Base-by-base conservation (phyloP, 2,113 vertebrate species). In the Solea solea region DNA sequence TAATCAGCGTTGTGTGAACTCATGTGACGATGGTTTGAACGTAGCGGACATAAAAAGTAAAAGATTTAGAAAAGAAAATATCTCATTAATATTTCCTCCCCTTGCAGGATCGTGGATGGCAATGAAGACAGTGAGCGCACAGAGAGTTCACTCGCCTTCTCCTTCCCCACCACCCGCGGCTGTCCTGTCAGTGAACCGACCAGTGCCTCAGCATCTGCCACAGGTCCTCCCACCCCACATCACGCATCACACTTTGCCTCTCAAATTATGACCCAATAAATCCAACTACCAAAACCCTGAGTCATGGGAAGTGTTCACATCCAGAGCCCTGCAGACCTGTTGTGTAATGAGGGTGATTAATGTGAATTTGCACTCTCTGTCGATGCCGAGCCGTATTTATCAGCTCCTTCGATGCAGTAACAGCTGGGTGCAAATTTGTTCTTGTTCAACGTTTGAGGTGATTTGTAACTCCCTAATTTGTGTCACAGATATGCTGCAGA, bases 81-180 rank as follows among this genome's bases (percentile, higher is more conserved):
- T 34, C 34, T 34, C 34, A 34, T 34, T 34, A 4, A 34, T 34
- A 34, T 63, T 44, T 34, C 1, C 9, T 69, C 16, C 83, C 28
- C 64, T 9, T 86, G 55, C 78, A 94, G 93, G 85, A 78, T 93
- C 50, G 92, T 93, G 60, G 92, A 94, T 1, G 91, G 93, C 9
- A 93, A 90, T 34, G 92, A 94, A 64, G 92, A 90, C 84, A 89
- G 62, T 39, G 77, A 83, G 25, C 78, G 76, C 16, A 66, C 80
- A 45, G 91, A 91, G 69, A 74, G 56, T 28, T 85, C 83, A 6
- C 64, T 64, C 39, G 69, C 86, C 3, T 92, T 92, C 71, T 85
- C 88, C 54, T 92, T 91, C 72, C 81, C 89, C 25, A 73, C 84
- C 51, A 52, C 34, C n/a, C 78, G 54, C 14, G 82, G 60, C 21